A percentile compares a stretch with the other conserved stretches of the same genome.
These are phyloP conservation scores for Osmoderma eremita DNA, from an alignment of 2,888 invertebrate species.

Conservation along the genomic window DNA sequence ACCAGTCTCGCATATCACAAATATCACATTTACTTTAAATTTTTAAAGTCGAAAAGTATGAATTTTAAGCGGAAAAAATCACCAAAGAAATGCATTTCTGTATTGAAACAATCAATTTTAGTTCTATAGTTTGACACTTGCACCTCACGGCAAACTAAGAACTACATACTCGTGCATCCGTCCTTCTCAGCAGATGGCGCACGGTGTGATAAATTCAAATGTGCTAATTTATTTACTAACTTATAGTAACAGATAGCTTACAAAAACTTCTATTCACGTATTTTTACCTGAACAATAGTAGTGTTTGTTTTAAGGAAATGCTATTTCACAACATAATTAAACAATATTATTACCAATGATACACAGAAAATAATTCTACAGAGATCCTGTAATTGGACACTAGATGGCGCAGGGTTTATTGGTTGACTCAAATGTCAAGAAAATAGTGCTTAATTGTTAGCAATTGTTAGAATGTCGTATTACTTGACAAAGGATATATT, in stretches of 20 bases:
- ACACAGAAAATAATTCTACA: too few species aligned
- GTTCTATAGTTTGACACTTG: slow-evolving; percentile 48
- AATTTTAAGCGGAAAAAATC: slow-evolving; percentile 46
- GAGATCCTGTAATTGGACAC: background rate
- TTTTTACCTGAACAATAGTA: too few species aligned
- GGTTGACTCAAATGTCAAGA: slow-evolving; percentile 35
- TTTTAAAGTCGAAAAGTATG: slow-evolving; percentile 42
- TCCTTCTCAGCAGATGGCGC: slow-evolving; percentile 22
- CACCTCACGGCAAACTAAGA: slow-evolving; percentile 47
- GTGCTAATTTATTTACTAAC: background rate
- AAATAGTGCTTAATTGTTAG: slow-evolving; percentile 13
- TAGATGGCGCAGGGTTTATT: background rate
- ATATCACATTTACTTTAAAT: slow-evolving; percentile 49
- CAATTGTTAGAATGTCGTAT: slow-evolving; percentile 25
- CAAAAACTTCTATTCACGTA: background rate
- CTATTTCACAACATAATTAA: too few species aligned
- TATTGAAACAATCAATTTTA: slow-evolving; percentile 50
- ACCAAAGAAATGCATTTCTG: slow-evolving; percentile 49
- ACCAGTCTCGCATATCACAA: slow-evolving; percentile 51
- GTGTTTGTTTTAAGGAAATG: too few species aligned
- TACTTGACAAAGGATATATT: slow-evolving; percentile 7
- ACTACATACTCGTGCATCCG: slow-evolving; percentile 30
- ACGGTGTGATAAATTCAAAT: background rate
- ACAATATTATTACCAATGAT: too few species aligned
- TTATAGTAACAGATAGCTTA: background rate